Base-by-base conservation (phyloP, 2,888 invertebrate genomes). In the Mesochorus sp. region DNA sequence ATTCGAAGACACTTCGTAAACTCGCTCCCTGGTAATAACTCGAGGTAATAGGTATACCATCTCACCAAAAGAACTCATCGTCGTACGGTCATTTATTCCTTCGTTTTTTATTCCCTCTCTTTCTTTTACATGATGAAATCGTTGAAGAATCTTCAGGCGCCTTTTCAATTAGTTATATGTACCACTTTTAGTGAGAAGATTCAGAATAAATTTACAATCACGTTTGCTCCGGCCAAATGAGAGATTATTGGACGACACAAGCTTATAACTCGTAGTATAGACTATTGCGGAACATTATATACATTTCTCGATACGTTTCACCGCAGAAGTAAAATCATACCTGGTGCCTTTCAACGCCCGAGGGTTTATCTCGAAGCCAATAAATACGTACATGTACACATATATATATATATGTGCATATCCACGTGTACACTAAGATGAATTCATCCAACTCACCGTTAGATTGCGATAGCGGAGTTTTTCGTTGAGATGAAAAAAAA, bases 11-110 rank as follows among this genome's bases (percentile, higher is more conserved):
- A 51, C 28, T 49, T 62, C 28, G 47, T 49, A n/a, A n/a, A 28
- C 19, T 44, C 57, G 37, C 34, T 28, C 42, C 19, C 62, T 57
- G 59, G 78, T 70, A 66, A 71, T 26, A 66, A 53, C 47, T 5
- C n/a, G 2, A 10, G 17, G 42, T 74, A 71, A 74, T 78, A 12
- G 57, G 42, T 78, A 47, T 71, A n/a, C n/a, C 61, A 71, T 74
- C 34, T 37, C 17, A 26, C 17, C n/a, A n/a, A 6, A 42, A 14
- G 66, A 68, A 39, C 34, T 59, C 37, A 26, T 24, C 61, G 26
- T 37, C 21, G 21, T 61, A 37, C 14, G 14, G 26, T 26, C 8
- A 34, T 34, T 47, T 21, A 8, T n/a, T n/a, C n/a, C n/a, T n/a
- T n/a, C n/a, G n/a, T n/a, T n/a, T n/a, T n/a, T n/a, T n/a, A n/a